Percentiles rank a stretch among this genome's conserved stretches.
These are phyloP conservation scores for Anniella stebbinsi DNA, from an alignment of 2,797 vertebrate species.

Conservation along the genomic window DNA sequence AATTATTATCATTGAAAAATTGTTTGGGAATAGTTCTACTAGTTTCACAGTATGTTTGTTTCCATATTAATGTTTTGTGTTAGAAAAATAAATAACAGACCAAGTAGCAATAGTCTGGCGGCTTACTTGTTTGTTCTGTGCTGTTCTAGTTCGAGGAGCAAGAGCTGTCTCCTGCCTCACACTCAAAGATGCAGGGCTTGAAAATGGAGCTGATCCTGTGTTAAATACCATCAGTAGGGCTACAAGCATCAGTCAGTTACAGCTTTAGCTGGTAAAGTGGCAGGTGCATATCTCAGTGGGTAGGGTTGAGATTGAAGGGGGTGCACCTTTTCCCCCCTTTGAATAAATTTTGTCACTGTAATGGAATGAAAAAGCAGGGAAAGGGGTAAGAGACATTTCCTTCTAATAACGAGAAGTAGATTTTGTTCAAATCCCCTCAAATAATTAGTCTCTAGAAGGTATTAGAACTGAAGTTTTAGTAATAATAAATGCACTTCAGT, in stretches of 20 bases:
- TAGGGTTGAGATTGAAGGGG: not conserved
- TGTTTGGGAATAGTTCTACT: slow-evolving; percentile 40
- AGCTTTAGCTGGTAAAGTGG: not conserved
- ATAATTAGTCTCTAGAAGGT: not conserved
- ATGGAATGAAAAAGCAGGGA: not conserved
- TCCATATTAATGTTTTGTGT: slow-evolving; percentile 47
- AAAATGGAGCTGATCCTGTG: not conserved
- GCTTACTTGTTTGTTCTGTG: slow-evolving; percentile 28
- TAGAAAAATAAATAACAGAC: slow-evolving; percentile 62
- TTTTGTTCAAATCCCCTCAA: not conserved
- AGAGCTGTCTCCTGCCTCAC: slow-evolving; percentile 6
- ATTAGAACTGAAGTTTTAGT: not conserved
- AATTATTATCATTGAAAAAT: slow-evolving; percentile 49
- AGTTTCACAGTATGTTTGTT: slow-evolving; percentile 38
- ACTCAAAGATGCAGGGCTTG: not conserved
- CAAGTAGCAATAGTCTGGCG: slow-evolving; percentile 26
- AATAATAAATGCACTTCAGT: not conserved
- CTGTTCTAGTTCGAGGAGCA: slow-evolving; percentile 1
- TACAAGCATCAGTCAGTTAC: not conserved
- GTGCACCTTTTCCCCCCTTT: not conserved
- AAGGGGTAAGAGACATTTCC: not conserved
- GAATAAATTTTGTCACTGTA: not conserved
- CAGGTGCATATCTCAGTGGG: not conserved
- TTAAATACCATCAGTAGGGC: not conserved
- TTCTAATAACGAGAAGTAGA: not conserved